A percentile compares a stretch with the other conserved stretches of the same genome.
Conservation (phyloP, 2,888 invertebrate species). For the Plemyria rubiginata region DNA sequence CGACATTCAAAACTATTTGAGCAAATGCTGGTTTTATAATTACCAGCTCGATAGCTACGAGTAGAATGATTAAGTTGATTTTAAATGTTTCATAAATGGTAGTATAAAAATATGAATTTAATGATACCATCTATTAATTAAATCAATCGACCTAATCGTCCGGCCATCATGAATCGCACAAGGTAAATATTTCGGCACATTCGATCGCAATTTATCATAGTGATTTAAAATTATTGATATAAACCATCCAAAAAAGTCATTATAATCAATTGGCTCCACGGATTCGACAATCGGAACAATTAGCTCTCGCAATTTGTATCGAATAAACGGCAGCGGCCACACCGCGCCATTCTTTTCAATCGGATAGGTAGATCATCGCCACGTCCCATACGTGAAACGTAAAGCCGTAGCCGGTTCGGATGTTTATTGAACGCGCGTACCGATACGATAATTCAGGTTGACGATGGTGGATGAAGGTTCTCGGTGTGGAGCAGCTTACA, state of each 20-base stretch:
- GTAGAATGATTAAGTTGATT: conserved; percentile 3
- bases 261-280: conserved; percentile 35
- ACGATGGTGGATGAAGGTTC: conserved; percentile 51
- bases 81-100: neutral
- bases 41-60: neutral
- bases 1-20: neutral
- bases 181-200: conserved; percentile 12
- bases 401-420: conserved; percentile 53
- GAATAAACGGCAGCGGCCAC: conserved; percentile 16
- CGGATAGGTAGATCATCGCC: conserved; percentile 51
- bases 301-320: conserved; percentile 31
- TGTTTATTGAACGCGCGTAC: conserved; percentile 50
- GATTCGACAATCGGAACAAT: conserved; percentile 31
- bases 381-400: conserved; percentile 54
- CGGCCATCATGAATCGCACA: conserved; percentile 6
- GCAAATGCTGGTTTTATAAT: neutral
- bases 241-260: conserved; percentile 25
- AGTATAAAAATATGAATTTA: conserved; percentile 3
- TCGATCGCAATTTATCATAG: conserved; percentile 10
- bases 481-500: conserved; percentile 51
- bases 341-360: conserved; percentile 46
- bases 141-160: conserved; percentile 16
- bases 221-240: neutral
- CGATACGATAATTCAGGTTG: conserved; percentile 57
- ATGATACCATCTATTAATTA: conserved; percentile 8